A percentile compares a stretch with the other conserved stretches of the same genome.
phyloP scores from a whole-genome alignment of 2,888 invertebrate genomes.

The Megastigmus dorsalis region DNA sequence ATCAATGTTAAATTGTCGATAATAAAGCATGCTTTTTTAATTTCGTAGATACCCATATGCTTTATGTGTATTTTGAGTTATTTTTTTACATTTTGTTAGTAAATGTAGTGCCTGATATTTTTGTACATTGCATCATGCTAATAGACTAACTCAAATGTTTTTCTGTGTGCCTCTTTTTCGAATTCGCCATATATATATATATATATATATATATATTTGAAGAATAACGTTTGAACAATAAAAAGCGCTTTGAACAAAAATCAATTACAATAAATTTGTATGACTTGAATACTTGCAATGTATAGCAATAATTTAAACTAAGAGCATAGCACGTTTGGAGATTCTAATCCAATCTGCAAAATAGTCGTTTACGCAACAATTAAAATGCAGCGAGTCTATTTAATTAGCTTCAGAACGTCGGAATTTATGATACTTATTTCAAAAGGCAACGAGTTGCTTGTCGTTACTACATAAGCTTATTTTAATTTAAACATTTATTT shows the following conservation, averaged over 20 bases:
- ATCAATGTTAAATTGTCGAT: neutral
- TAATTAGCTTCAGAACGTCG: neutral
- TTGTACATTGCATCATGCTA: no score
- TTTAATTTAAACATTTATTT: no score
- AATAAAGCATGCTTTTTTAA: slow-evolving; percentile 4
- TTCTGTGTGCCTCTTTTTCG: no score
- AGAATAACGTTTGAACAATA: no score
- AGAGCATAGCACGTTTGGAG: neutral
- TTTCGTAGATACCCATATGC: neutral
- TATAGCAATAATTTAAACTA: neutral
- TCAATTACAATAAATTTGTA: no score
- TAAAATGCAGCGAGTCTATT: neutral
- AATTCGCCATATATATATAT: neutral
- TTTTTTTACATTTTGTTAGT: neutral
- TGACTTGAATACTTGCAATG: neutral
- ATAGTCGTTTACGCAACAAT: neutral
- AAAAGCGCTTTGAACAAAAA: no score
- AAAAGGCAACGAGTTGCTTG: no score
- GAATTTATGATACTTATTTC: no score
- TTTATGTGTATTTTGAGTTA: neutral
- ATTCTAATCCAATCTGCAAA: neutral
- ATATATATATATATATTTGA: neutral
- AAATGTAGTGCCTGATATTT: no score
- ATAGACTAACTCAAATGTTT: no score
- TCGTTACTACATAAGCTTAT: no score